Conservation (phyloP, 2,797 vertebrate species). For the Netta rufina region DNA sequence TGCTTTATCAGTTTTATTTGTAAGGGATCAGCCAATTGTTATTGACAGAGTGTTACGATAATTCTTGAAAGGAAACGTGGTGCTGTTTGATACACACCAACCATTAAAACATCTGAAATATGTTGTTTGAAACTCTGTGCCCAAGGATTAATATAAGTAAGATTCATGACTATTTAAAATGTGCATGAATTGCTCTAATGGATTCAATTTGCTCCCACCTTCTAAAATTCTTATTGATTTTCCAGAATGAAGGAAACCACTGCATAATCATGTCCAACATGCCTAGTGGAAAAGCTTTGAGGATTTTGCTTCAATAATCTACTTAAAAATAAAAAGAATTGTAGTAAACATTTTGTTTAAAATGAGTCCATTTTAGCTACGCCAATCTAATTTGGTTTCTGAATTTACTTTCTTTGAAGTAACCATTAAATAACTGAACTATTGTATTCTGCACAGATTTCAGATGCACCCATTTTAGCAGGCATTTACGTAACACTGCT, state of each 20-base stretch:
- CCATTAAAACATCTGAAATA: neutral
- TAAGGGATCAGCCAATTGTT: neutral
- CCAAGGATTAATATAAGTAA: neutral
- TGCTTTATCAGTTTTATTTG: conserved; percentile 38
- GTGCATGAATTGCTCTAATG: neutral
- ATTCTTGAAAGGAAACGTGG: neutral
- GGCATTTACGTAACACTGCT: conserved; percentile 17
- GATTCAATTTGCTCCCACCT: neutral
- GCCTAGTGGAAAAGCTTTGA: neutral
- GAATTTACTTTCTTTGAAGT: neutral
- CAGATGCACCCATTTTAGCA: conserved; percentile 33
- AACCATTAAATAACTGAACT: conserved; percentile 17
- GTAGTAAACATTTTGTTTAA: conserved; percentile 35
- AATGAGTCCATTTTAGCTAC: conserved; percentile 6
- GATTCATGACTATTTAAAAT: neutral
- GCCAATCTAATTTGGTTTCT: neutral
- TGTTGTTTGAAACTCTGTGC: neutral
- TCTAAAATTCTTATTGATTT: conserved; percentile 3
- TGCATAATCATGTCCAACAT: neutral
- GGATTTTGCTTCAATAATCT: conserved; percentile 17
- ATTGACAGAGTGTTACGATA: neutral
- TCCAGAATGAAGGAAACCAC: neutral
- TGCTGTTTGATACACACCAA: neutral
- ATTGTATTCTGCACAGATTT: neutral
- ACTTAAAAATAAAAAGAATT: neutral